phyloP scores from a whole-genome alignment of 1,140 invertebrate genomes.

The Neelides sp. region DNA sequence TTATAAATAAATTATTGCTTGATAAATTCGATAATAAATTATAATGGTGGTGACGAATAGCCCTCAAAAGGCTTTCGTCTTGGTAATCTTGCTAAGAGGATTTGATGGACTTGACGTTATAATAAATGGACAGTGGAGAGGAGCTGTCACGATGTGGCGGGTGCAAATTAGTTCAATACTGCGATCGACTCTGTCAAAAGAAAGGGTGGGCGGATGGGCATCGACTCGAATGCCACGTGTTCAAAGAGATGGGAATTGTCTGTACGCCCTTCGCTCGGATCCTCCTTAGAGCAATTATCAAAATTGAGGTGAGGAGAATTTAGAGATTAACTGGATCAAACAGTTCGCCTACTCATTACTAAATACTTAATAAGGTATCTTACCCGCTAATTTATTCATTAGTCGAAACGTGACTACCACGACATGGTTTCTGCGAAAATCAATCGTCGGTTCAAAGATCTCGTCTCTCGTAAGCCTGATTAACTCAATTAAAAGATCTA shows the following conservation, averaged over 20 bases:
- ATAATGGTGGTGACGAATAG: too few relatives aligned
- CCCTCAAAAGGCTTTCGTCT: too few relatives aligned
- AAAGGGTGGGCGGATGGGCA: slow-evolving; percentile 56
- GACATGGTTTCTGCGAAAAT: slow-evolving; percentile 53
- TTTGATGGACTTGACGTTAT: too few relatives aligned
- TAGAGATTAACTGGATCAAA: not conserved
- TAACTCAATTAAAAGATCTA: not conserved
- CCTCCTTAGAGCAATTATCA: slow-evolving; percentile 56
- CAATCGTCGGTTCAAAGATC: slow-evolving; percentile 61
- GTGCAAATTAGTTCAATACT: slow-evolving; percentile 51
- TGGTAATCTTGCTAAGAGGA: too few relatives aligned
- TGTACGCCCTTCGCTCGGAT: slow-evolving; percentile 57
- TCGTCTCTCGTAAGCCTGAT: slow-evolving; percentile 64
- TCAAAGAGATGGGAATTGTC: slow-evolving; percentile 51
- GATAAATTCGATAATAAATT: too few relatives aligned
- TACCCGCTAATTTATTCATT: too few relatives aligned
- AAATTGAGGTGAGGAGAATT: slow-evolving; percentile 38
- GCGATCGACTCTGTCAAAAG: slow-evolving; percentile 57
- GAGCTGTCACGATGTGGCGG: slow-evolving; percentile 18
- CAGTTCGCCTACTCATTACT: too few relatives aligned
- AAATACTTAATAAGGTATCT: too few relatives aligned
- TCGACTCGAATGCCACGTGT: slow-evolving; percentile 58
- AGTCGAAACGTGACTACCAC: slow-evolving; percentile 41
- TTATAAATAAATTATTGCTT: too few relatives aligned
- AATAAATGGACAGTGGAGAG: too few relatives aligned